Evolutionary conservation across 2,888 invertebrate genomes (phyloP).

Genomic region (Sinohyriopsis cumingii): DNA sequence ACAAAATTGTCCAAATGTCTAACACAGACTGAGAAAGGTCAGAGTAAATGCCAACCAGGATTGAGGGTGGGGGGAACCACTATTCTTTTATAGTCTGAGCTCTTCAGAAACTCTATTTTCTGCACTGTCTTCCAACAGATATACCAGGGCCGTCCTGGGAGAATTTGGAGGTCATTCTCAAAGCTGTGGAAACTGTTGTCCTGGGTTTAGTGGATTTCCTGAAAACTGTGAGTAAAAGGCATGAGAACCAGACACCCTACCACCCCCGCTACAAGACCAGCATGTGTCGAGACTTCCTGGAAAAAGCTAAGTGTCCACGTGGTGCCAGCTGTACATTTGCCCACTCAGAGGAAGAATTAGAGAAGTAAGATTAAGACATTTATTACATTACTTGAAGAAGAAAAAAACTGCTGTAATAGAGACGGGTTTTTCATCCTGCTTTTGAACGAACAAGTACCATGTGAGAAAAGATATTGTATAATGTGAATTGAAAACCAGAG

Average conservation of each 20-base stretch:
- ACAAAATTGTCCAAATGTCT: no score
- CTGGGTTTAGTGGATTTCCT: slow-evolving; percentile 85
- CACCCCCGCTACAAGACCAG: slow-evolving; percentile 87
- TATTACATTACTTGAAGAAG: no score
- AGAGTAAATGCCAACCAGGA: no score
- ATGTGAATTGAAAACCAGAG: no score
- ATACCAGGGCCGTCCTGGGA: slow-evolving; percentile 70
- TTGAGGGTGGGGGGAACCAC: no score
- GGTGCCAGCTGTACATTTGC: slow-evolving; percentile 92
- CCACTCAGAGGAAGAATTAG: slow-evolving; percentile 91
- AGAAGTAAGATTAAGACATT: slow-evolving; percentile 76
- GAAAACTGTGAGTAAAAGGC: slow-evolving; percentile 78
- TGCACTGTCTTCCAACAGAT: slow-evolving; percentile 45
- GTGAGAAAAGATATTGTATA: no score
- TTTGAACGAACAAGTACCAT: no score
- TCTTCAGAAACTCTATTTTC: no score
- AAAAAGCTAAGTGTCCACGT: slow-evolving; percentile 87
- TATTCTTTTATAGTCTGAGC: no score
- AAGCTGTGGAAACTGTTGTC: slow-evolving; percentile 77
- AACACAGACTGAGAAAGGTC: no score
- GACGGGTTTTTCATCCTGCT: no score
- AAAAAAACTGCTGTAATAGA: no score
- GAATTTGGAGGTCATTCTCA: slow-evolving; percentile 67
- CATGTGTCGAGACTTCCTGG: slow-evolving; percentile 88
- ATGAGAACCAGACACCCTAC: slow-evolving; percentile 63